Conservation (phyloP, 2,888 invertebrate species). For the Vesta saturnalis region DNA sequence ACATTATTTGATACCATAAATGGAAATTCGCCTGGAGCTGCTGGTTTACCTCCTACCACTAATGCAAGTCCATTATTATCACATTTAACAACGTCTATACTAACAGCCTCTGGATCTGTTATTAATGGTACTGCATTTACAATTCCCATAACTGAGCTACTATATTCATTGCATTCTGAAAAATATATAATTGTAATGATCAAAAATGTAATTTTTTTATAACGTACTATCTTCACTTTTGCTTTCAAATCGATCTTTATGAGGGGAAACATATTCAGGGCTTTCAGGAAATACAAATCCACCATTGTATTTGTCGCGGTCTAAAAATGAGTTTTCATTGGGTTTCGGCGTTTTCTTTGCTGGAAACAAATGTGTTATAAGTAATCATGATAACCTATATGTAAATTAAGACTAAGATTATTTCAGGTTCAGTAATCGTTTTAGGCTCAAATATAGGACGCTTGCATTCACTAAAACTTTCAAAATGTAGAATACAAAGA, state of each 20-base stretch:
- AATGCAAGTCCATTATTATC: slow-evolving; percentile 64
- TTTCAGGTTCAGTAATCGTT: background rate
- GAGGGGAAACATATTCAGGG: background rate
- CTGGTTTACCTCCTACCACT: slow-evolving; percentile 68
- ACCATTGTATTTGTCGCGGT: slow-evolving; percentile 22
- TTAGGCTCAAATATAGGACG: too few species aligned
- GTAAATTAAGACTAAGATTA: background rate
- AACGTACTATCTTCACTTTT: slow-evolving; percentile 55
- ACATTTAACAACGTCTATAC: slow-evolving; percentile 65
- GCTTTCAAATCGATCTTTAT: slow-evolving; percentile 29
- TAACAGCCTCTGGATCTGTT: slow-evolving; percentile 62
- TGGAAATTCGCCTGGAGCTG: slow-evolving; percentile 68
- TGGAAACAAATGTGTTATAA: slow-evolving; percentile 7
- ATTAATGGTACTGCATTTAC: slow-evolving; percentile 66
- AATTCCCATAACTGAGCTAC: slow-evolving; percentile 61
- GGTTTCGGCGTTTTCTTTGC: slow-evolving; percentile 20
- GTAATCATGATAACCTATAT: background rate
- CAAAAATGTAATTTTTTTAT: background rate
- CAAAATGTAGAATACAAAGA: too few species aligned
- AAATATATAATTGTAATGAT: slow-evolving; percentile 37
- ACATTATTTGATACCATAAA: slow-evolving; percentile 69
- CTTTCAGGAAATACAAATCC: slow-evolving; percentile 42
- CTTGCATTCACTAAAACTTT: too few species aligned
- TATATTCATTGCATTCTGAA: slow-evolving; percentile 70
- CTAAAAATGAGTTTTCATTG: slow-evolving; percentile 41